phyloP scores from a whole-genome alignment of 2,113 vertebrate genomes.

The Manacus vitellinus region DNA sequence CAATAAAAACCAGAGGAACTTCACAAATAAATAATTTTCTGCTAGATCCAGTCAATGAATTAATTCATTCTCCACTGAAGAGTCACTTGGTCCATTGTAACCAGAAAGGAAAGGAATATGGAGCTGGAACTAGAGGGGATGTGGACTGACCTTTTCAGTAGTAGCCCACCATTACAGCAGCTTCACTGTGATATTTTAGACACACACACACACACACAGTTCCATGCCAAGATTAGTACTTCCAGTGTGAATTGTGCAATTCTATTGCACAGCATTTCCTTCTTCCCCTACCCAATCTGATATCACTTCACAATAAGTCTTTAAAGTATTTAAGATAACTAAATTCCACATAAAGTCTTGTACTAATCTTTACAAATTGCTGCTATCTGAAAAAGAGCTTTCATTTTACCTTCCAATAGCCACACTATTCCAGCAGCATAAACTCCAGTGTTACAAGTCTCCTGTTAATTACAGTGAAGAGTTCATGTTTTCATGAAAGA shows the following conservation, averaged over 20 bases:
- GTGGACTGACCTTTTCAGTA: background rate
- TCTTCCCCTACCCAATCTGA: background rate
- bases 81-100: background rate
- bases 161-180: background rate
- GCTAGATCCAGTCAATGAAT: slow-evolving; percentile 18
- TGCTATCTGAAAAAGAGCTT: background rate
- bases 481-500: background rate
- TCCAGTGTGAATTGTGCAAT: background rate
- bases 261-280: background rate
- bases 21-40: background rate
- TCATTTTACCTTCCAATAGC: background rate
- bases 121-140: background rate
- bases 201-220: background rate
- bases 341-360: background rate
- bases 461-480: background rate
- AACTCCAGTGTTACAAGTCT: background rate
- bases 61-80: background rate
- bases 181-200: background rate
- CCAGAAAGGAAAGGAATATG: background rate
- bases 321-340: background rate
- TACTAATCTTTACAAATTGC: slow-evolving; percentile 15
- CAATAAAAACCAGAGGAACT: background rate
- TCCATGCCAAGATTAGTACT: background rate
- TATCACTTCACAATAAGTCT: slow-evolving; percentile 1
- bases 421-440: background rate